Evolutionary conservation across 2,888 invertebrate species (phyloP).

Genomic region (Penaeus monodon): DNA sequence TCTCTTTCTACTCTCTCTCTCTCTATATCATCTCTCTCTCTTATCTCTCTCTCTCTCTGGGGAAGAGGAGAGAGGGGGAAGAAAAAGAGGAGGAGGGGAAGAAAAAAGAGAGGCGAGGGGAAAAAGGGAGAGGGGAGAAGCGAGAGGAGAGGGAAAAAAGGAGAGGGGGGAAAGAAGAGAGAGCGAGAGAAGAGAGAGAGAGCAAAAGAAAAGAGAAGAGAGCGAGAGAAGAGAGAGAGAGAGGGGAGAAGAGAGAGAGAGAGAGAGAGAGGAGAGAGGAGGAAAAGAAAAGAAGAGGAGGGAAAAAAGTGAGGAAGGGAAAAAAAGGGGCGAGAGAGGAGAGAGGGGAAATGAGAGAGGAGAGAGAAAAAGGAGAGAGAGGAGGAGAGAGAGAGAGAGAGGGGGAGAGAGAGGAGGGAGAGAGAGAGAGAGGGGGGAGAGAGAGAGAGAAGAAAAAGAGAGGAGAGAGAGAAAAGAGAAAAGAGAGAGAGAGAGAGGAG

Average conservation of each 20-base stretch:
- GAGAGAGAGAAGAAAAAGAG: no score
- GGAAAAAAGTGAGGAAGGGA: neutral
- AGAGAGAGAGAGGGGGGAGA: no score
- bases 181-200: neutral
- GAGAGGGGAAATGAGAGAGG: no score
- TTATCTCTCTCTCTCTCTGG: no score
- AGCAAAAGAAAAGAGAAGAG: no score
- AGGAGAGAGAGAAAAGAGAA: no score
- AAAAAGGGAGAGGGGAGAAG: neutral
- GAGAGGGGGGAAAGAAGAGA: neutral
- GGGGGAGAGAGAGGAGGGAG: no score
- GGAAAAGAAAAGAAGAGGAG: neutral
- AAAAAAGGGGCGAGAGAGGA: neutral
- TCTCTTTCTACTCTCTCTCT: no score
- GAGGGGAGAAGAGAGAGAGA: neutral
- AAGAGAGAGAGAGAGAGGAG: no score
- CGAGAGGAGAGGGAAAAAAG: neutral
- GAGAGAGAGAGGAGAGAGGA: neutral
- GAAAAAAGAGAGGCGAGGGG: neutral
- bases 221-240: neutral
- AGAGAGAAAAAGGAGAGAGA: neutral
- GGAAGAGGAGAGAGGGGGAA: no score
- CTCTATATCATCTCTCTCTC: no score
- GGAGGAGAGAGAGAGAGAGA: fast-evolving
- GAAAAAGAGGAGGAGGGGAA: neutral